Conservation (phyloP, 2,888 invertebrate species). For the Sinohyriopsis cumingii region DNA sequence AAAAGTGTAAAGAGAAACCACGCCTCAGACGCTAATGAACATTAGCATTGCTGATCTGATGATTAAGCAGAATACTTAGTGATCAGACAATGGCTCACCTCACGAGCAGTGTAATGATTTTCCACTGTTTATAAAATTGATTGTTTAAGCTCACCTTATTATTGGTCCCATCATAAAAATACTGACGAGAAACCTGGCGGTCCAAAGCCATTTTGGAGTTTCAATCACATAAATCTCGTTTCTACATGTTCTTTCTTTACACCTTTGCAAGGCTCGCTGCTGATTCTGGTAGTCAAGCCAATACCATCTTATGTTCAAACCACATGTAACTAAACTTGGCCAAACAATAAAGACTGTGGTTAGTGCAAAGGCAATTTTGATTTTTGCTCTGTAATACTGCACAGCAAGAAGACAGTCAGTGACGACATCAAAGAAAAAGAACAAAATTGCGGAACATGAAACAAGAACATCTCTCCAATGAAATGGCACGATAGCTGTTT, state of each 20-base stretch:
- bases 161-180: constrained; percentile 59
- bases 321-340: constrained; percentile 53
- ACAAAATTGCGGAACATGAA: constrained; percentile 44
- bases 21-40: too few relatives aligned
- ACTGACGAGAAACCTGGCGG: constrained; percentile 52
- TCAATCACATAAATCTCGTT: constrained; percentile 26
- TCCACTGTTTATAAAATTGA: background rate
- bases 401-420: constrained; percentile 53
- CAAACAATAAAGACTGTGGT: constrained; percentile 50
- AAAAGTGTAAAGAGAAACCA: too few relatives aligned
- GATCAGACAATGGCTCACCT: too few relatives aligned
- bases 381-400: constrained; percentile 44
- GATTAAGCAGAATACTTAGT: too few relatives aligned
- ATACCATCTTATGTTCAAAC: constrained; percentile 58
- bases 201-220: constrained; percentile 45
- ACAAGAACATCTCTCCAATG: constrained; percentile 46
- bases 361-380: constrained; percentile 42
- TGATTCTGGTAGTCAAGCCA: constrained; percentile 53
- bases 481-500: constrained; percentile 18
- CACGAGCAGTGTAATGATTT: background rate
- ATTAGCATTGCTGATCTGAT: too few relatives aligned
- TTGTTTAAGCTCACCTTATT: constrained; percentile 46
- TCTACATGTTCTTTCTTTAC: constrained; percentile 23
- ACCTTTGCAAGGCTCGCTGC: constrained; percentile 28
- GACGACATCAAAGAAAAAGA: constrained; percentile 56